A percentile compares a stretch with the other conserved stretches of the same genome.
Evolutionary conservation across 2,113 vertebrate species (phyloP).

Genomic region (Ursus arctos): DNA sequence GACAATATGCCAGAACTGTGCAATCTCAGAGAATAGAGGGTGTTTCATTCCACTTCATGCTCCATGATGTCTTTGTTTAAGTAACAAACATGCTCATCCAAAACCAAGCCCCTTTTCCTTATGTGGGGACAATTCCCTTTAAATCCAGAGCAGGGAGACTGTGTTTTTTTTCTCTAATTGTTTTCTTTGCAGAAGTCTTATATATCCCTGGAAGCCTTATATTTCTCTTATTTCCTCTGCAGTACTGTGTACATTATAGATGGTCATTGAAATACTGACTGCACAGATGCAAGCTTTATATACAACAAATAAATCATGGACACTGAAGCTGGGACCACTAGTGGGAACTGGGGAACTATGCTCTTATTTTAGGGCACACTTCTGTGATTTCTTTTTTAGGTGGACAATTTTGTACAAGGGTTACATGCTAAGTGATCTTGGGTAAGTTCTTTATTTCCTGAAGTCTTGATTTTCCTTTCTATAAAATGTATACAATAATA

Average conservation of each 20-base stretch:
- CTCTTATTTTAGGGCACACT: not conserved
- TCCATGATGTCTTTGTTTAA: not conserved
- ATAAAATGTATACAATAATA: not conserved
- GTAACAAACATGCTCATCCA: not conserved
- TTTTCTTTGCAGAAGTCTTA: not conserved
- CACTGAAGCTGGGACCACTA: not conserved
- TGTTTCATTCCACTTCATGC: not conserved
- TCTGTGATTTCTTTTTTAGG: not conserved
- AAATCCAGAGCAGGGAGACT: not conserved
- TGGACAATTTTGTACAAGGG: not conserved
- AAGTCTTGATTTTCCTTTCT: not conserved
- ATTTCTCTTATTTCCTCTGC: not conserved
- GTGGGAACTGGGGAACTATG: not conserved
- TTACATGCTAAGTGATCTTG: not conserved
- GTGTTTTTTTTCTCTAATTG: not conserved
- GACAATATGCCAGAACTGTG: not conserved
- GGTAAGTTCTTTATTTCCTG: not conserved
- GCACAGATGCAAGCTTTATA: not conserved
- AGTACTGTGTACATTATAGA: not conserved
- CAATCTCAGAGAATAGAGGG: not conserved
- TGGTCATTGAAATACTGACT: not conserved
- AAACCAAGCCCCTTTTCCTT: not conserved
- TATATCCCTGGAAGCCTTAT: accelerated
- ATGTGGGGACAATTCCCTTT: not conserved
- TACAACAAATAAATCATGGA: not conserved